Conservation (phyloP, 1,140 invertebrate genomes). For the Drosophila yakuba region DNA sequence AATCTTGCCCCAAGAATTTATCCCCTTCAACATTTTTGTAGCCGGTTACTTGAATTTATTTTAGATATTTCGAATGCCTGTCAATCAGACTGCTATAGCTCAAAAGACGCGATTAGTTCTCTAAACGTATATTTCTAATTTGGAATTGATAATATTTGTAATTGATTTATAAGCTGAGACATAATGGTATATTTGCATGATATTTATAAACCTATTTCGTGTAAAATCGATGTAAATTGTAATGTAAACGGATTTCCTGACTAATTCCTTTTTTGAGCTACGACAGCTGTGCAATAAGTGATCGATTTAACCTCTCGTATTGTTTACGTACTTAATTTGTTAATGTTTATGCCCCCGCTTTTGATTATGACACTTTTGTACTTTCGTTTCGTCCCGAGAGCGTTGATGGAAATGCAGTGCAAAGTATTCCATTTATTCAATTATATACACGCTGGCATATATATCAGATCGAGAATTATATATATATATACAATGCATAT, state of each 20-base stretch:
- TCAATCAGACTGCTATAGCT: neutral
- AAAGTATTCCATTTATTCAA: conserved; percentile 81
- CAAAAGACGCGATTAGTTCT: neutral
- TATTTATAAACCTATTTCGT: neutral
- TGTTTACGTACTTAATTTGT: conserved; percentile 61
- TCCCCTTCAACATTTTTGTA: conserved; percentile 55
- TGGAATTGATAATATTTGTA: neutral
- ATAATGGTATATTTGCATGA: neutral
- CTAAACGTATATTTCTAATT: too few species aligned
- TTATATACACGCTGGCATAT: conserved; percentile 70
- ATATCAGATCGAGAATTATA: conserved; percentile 54
- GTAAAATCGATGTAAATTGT: neutral
- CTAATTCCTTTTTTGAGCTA: conserved; percentile 3
- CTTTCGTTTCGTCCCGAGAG: conserved; percentile 35
- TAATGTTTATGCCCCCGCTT: conserved; percentile 33
- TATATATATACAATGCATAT: conserved; percentile 65
- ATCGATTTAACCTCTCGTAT: conserved; percentile 41
- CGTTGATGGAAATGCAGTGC: conserved; percentile 70
- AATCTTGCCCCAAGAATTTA: conserved; percentile 62
- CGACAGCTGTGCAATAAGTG: neutral
- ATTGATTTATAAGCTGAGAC: too few species aligned
- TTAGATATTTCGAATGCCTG: conserved; percentile 10
- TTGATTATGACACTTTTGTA: conserved; percentile 24
- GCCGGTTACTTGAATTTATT: conserved; percentile 70
- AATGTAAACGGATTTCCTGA: neutral